A percentile compares a stretch with the other conserved stretches of the same genome.
These are phyloP conservation scores for Bombus confusus DNA, from an alignment of 1,140 invertebrate species.

Conservation along the genomic window DNA sequence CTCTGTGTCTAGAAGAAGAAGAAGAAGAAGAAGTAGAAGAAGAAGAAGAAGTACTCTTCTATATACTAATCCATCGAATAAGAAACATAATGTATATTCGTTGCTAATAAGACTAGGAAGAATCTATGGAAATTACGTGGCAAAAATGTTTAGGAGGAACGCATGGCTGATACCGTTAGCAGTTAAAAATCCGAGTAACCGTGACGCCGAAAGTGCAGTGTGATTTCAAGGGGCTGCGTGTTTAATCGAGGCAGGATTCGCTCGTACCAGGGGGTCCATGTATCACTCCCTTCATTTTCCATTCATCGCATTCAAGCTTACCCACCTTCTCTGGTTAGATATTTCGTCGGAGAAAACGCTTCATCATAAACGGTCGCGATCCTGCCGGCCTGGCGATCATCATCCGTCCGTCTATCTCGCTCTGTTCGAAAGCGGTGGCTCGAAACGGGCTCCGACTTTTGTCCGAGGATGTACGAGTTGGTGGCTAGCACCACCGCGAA, in stretches of 20 bases:
- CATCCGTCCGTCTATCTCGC: background rate
- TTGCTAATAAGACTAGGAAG: too few species aligned
- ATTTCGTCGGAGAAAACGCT: background rate
- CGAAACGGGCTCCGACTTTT: conserved; percentile 71
- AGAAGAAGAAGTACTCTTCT: too few species aligned
- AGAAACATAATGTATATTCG: too few species aligned
- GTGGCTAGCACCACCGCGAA: conserved; percentile 81
- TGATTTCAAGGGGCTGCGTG: background rate
- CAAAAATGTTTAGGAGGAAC: too few species aligned
- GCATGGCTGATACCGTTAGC: background rate
- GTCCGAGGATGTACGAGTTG: conserved; percentile 77
- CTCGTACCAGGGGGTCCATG: background rate
- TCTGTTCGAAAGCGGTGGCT: background rate
- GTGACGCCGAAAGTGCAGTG: background rate
- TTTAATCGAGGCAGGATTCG: background rate
- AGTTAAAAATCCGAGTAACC: background rate
- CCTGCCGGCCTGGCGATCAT: background rate
- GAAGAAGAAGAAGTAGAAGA: background rate
- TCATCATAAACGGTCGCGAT: conserved; percentile 4
- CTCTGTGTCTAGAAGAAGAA: too few species aligned
- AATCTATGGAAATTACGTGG: too few species aligned
- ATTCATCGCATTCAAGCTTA: background rate
- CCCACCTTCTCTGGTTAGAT: background rate
- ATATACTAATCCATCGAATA: too few species aligned
- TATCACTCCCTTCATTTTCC: conserved; percentile 22